Evolutionary conservation across 2,888 invertebrate species (phyloP).

Genomic region (Dorcus hopei): DNA sequence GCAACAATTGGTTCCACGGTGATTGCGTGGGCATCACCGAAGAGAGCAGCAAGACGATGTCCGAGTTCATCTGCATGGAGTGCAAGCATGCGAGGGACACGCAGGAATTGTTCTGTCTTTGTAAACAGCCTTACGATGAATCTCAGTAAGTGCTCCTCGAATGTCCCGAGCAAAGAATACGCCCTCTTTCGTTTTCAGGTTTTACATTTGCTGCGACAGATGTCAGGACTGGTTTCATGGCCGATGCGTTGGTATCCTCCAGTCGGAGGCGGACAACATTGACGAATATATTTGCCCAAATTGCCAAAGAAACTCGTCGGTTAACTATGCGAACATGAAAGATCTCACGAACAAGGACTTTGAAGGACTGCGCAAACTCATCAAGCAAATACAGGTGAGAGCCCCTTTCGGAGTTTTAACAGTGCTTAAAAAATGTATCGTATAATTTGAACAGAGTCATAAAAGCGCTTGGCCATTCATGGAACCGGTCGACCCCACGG

Average conservation of each 20-base stretch:
- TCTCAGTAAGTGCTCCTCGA: slow-evolving; percentile 72
- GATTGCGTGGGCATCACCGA: slow-evolving; percentile 93
- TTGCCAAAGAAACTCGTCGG: slow-evolving; percentile 86
- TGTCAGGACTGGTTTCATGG: slow-evolving; percentile 99
- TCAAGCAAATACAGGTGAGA: slow-evolving; percentile 82
- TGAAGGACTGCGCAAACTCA: slow-evolving; percentile 77
- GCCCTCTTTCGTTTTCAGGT: slow-evolving; percentile 56
- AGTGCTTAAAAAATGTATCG: neutral
- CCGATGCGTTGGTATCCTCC: slow-evolving; percentile 91
- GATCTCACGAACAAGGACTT: slow-evolving; percentile 75
- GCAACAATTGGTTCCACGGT: slow-evolving; percentile 98
- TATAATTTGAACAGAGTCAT: slow-evolving; percentile 61
- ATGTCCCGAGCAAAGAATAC: neutral
- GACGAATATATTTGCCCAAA: slow-evolving; percentile 96
- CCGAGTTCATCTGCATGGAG: slow-evolving; percentile 85
- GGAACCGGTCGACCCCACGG: slow-evolving; percentile 93
- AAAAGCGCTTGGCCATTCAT: slow-evolving; percentile 98
- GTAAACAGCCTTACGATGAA: slow-evolving; percentile 95
- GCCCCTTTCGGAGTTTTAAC: neutral
- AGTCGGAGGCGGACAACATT: slow-evolving; percentile 90
- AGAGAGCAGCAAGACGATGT: slow-evolving; percentile 83
- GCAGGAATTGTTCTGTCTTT: slow-evolving; percentile 93
- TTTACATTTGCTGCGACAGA: slow-evolving; percentile 98
- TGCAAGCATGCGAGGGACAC: slow-evolving; percentile 83
- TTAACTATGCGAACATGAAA: slow-evolving; percentile 89